Evolutionary conservation across 2,113 vertebrate species (phyloP).

Genomic region (Capra hircus): DNA sequence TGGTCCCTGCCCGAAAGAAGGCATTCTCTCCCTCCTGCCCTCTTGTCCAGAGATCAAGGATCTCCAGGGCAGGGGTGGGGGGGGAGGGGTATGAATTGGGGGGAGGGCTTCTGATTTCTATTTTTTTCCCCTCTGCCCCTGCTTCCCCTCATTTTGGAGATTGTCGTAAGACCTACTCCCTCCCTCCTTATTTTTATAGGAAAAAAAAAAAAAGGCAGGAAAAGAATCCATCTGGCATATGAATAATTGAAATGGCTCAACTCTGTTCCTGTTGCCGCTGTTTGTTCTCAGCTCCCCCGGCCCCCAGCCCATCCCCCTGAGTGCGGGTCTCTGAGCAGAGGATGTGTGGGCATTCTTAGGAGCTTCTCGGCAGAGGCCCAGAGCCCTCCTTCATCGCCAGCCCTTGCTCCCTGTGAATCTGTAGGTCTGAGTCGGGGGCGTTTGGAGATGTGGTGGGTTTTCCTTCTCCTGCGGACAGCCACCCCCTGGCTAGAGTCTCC

Average conservation of each 20-base stretch:
- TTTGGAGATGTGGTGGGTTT: neutral
- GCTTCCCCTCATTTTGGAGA: conserved; percentile 79
- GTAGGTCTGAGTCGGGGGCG: rapidly evolving
- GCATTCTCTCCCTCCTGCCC: conserved; percentile 10
- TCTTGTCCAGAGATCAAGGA: neutral
- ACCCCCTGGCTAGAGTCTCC: neutral
- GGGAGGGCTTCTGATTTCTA: neutral
- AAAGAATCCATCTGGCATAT: conserved; percentile 98
- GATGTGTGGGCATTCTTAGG: conserved; percentile 49
- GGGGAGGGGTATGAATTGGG: neutral
- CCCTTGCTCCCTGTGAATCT: neutral
- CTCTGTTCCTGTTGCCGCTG: conserved; percentile 99
- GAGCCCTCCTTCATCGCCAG: neutral
- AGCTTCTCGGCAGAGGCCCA: neutral
- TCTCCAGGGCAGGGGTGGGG: neutral
- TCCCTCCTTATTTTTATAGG: conserved; percentile 75
- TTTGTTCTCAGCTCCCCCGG: conserved; percentile 86
- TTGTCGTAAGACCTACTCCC: conserved; percentile 73
- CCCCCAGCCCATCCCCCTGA: conserved; percentile 77
- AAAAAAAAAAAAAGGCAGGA: conserved; percentile 87
- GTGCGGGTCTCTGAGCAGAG: conserved; percentile 81
- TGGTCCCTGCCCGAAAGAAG: neutral
- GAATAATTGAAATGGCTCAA: conserved; percentile 99
- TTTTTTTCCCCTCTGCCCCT: neutral
- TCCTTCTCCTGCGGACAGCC: neutral